Base-by-base conservation (phyloP, 2,888 invertebrate species). In the Craniophora ligustri region DNA sequence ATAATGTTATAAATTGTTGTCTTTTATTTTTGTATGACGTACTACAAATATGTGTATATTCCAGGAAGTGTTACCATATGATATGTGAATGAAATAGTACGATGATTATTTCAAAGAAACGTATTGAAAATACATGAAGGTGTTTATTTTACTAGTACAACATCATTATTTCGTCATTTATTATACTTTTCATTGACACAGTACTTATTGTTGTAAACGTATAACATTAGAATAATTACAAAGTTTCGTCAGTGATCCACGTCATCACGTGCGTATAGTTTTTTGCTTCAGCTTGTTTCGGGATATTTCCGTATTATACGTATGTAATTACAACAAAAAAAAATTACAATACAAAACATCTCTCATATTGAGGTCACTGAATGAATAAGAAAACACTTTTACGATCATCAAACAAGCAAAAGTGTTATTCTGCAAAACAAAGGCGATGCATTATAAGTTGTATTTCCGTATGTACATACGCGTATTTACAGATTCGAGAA, bases 261-360 rank as follows among this genome's bases (percentile, higher is more conserved):
- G 45, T 40, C 14, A 23, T 23, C n/a, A 34, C 30, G 48, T 65
- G 31, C 70, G 67, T 67, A 51, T 39, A 1, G 7, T 10, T 65
- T 68, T 64, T 59, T 69, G 45, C 39, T 48, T 51, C 46, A 30
- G 18, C 44, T 48, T 14, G n/a, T 32, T 41, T 58, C n/a, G 44
- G 32, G 15, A 32, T 42, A 13, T 54, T 67, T 69, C 65, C 69
- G 21, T 44, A 41, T 23, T 6, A 16, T 5, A 14, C 1, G 5
- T 13, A 32, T 23, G 23, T 23, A 1, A 10, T 23, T 16, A 5
- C 4, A 15, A 31, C 3, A 13, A 32, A 16, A n/a, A n/a, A 32
- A 7, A 13, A 11, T 30, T 30, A 30, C 28, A 30, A 4, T 23
- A 23, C 23, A 23, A 23, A 10, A 23, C 26, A 13, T 40, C 7